Evolutionary conservation across 2,797 vertebrate species (phyloP).

Genomic region (Hyperoplus immaculatus): DNA sequence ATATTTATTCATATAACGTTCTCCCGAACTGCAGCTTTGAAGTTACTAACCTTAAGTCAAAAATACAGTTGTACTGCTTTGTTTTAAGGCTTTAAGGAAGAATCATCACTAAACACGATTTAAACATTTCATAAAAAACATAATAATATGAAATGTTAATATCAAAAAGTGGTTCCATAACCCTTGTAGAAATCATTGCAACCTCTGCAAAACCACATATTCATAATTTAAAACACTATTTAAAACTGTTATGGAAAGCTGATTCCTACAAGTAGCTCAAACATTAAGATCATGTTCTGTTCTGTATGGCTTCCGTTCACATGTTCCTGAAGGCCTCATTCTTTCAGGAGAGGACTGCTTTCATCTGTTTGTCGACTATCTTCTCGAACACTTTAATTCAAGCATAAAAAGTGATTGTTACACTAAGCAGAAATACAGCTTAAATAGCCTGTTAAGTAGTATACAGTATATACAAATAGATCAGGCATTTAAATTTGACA

Average conservation of each 20-base stretch:
- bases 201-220: background rate
- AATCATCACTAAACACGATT: background rate
- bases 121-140: slow-evolving; percentile 1
- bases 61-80: background rate
- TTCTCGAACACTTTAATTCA: slow-evolving; percentile 48
- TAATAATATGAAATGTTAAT: background rate
- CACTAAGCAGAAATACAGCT: background rate
- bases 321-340: slow-evolving; percentile 22
- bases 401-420: slow-evolving; percentile 40
- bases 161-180: slow-evolving; percentile 1
- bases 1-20: slow-evolving; percentile 6
- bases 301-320: background rate
- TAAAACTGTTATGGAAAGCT: background rate
- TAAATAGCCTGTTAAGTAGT: background rate
- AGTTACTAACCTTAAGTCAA: background rate
- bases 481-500: background rate
- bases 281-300: background rate
- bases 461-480: background rate
- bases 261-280: background rate
- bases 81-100: background rate
- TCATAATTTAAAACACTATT: slow-evolving; percentile 22
- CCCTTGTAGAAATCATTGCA: background rate
- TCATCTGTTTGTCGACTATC: slow-evolving; percentile 50
- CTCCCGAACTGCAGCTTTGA: background rate
- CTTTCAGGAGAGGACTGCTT: slow-evolving; percentile 65